Conservation (phyloP, 2,888 invertebrate species). For the Apamea sordens region DNA sequence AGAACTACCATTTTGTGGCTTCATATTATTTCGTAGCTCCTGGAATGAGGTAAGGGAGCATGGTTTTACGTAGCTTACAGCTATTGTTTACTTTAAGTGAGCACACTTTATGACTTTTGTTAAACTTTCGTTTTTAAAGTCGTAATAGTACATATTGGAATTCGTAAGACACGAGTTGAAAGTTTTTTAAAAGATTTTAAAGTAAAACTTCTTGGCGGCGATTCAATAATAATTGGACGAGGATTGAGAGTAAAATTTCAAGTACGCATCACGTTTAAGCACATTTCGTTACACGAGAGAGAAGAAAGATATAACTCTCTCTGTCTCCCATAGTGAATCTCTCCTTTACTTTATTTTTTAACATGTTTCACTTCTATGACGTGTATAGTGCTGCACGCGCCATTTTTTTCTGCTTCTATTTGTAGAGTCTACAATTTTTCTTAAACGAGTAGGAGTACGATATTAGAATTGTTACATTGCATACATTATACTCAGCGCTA, state of each 20-base stretch:
- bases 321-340: not conserved
- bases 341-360: not conserved
- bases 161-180: not conserved
- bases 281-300: not conserved
- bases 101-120: conserved; percentile 2
- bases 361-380: not conserved
- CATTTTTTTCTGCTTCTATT: not conserved
- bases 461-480: not conserved
- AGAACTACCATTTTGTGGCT: conserved; percentile 48
- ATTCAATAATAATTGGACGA: not conserved
- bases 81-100: conserved; percentile 14
- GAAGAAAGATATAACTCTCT: not conserved
- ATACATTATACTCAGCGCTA: not conserved
- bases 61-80: conserved; percentile 6
- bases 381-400: no score
- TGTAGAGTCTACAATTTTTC: no score
- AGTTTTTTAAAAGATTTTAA: not conserved
- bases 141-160: not conserved
- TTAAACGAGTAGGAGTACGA: no score
- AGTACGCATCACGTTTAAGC: not conserved
- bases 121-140: not conserved
- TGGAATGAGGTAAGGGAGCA: conserved; percentile 13
- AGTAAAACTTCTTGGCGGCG: not conserved
- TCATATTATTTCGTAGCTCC: conserved; percentile 39
- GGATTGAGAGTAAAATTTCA: not conserved